Conservation (phyloP, 2,888 invertebrate species). For the Aethes cnicana region DNA sequence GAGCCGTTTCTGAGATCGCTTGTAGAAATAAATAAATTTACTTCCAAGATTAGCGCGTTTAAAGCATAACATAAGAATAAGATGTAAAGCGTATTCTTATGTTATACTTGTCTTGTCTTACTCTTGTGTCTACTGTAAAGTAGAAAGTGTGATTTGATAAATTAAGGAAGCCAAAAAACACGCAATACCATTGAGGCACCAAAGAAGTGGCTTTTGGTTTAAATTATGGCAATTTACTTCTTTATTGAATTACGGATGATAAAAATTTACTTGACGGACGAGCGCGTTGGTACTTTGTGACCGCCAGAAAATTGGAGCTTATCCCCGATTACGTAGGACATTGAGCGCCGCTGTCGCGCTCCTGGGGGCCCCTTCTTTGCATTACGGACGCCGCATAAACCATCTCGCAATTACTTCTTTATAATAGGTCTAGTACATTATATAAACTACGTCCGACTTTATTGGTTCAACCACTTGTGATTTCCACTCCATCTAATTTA, state of each 20-base stretch:
- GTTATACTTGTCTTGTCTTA: too few relatives aligned
- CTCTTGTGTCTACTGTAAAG: too few relatives aligned
- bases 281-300: slow-evolving; percentile 52
- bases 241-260: slow-evolving; percentile 36
- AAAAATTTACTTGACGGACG: slow-evolving; percentile 42
- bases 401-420: slow-evolving; percentile 1
- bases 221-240: slow-evolving; percentile 23
- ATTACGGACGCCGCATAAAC: slow-evolving; percentile 34
- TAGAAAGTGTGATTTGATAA: too few relatives aligned
- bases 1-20: too few relatives aligned
- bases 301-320: slow-evolving; percentile 58
- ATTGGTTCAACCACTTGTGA: too few relatives aligned
- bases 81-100: too few relatives aligned
- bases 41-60: too few relatives aligned
- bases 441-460: too few relatives aligned
- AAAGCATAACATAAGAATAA: too few relatives aligned
- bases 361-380: slow-evolving; percentile 41
- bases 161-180: not conserved
- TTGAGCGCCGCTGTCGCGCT: slow-evolving; percentile 49
- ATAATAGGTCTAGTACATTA: too few relatives aligned
- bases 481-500: too few relatives aligned
- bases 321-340: slow-evolving; percentile 59
- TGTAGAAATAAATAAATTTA: too few relatives aligned
- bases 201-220: slow-evolving; percentile 17
- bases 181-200: not conserved